Conservation (phyloP, 2,113 vertebrate genomes). For the Marmota monax region DNA sequence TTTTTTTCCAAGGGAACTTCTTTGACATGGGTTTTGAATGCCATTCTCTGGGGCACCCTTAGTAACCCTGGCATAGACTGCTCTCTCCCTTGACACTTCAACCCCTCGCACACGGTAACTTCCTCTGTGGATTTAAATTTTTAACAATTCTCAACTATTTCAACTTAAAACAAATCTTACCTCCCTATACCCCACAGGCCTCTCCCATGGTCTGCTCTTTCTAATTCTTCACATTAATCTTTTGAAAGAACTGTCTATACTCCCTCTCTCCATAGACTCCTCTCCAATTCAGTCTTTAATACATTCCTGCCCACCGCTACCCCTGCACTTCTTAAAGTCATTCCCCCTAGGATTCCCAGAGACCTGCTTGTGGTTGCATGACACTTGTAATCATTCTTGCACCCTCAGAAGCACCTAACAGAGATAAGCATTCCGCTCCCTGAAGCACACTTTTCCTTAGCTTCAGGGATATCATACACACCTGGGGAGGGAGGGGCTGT, state of each 20-base stretch:
- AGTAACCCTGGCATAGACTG: neutral
- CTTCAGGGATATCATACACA: neutral
- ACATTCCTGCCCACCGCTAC: neutral
- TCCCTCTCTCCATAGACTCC: neutral
- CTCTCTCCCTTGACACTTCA: neutral
- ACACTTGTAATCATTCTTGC: neutral
- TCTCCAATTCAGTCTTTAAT: neutral
- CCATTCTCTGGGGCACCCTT: neutral
- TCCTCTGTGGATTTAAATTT: neutral
- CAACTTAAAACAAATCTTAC: neutral
- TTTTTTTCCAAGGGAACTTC: neutral
- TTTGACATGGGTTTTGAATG: neutral
- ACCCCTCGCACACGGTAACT: neutral
- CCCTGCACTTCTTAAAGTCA: neutral
- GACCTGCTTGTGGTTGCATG: neutral
- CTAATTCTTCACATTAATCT: neutral
- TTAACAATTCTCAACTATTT: slow-evolving; percentile 13
- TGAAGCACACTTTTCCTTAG: neutral
- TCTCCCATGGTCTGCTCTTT: neutral
- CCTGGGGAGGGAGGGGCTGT: neutral
- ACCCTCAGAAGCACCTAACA: neutral
- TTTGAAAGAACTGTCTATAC: neutral
- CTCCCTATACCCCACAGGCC: neutral
- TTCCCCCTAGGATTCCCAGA: neutral
- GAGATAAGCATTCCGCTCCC: neutral